Percentiles rank a stretch among this genome's conserved stretches.
Conservation (phyloP, 1,140 invertebrate genomes). For the Galendromus occidentalis region DNA sequence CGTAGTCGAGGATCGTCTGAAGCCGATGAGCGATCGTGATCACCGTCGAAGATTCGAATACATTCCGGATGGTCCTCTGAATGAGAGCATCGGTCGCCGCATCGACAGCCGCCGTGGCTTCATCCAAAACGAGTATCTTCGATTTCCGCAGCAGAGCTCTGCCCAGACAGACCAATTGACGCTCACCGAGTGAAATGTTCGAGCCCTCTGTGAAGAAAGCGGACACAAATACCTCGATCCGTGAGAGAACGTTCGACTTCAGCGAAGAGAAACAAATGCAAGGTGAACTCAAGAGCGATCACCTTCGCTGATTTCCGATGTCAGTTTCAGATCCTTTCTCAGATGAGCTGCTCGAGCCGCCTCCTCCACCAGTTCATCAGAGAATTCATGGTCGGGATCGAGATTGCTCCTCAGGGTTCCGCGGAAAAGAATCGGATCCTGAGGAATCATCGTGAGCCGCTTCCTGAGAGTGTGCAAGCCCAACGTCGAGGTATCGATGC, state of each 20-base stretch:
- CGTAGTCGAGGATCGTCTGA: neutral
- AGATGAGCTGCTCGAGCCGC: neutral
- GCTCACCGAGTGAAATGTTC: slow-evolving; percentile 39
- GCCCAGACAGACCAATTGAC: slow-evolving; percentile 62
- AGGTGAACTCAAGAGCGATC: no score
- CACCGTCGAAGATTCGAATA: slow-evolving; percentile 29
- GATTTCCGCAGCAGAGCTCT: slow-evolving; percentile 53
- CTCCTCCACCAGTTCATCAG: neutral
- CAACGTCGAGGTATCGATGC: slow-evolving; percentile 35
- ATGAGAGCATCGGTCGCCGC: slow-evolving; percentile 23
- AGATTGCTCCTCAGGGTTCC: neutral
- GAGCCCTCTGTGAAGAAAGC: slow-evolving; percentile 25
- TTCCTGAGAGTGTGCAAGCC: slow-evolving; percentile 66
- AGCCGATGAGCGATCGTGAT: slow-evolving; percentile 28
- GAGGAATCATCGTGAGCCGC: slow-evolving; percentile 70
- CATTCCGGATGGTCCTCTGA: slow-evolving; percentile 21
- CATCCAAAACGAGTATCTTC: slow-evolving; percentile 52
- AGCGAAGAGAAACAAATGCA: neutral
- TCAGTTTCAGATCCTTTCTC: neutral
- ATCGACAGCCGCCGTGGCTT: slow-evolving; percentile 71
- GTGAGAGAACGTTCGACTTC: neutral
- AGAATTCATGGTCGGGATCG: neutral
- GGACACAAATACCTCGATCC: no score
- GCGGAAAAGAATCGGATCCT: slow-evolving; percentile 24
- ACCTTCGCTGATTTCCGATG: neutral